These are phyloP conservation scores for Rotaria socialis DNA, from an alignment of 2,888 invertebrate species.

Conservation along the genomic window DNA sequence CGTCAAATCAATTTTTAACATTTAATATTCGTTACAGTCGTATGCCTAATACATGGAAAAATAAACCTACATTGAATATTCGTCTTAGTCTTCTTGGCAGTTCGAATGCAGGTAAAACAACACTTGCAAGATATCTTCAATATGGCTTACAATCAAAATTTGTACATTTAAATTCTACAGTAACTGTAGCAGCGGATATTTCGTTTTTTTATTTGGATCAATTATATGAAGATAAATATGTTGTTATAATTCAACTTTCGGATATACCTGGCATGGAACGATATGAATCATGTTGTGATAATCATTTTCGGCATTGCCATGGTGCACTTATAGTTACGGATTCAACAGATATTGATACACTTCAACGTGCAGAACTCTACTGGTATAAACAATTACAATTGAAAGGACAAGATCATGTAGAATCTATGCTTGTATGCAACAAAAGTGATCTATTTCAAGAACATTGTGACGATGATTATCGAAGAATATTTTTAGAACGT, in stretches of 20 bases:
- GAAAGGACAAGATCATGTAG: background rate
- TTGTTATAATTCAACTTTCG: background rate
- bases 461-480: background rate
- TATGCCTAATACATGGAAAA: background rate
- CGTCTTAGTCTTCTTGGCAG: background rate
- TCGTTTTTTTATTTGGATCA: conserved; percentile 8
- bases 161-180: background rate
- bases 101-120: conserved; percentile 13
- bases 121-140: background rate
- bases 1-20: background rate
- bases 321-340: background rate
- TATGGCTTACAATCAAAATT: background rate
- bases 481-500: background rate
- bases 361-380: background rate
- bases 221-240: conserved; percentile 15
- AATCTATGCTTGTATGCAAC: background rate
- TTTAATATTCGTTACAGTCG: background rate
- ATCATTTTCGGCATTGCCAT: background rate
- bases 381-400: conserved; percentile 13
- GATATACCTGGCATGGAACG: conserved; percentile 27
- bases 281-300: background rate
- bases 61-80: background rate
- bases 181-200: background rate
- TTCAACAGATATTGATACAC: background rate
- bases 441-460: background rate